Conservation (phyloP, 2,888 invertebrate species). For the Aphidius colemani region DNA sequence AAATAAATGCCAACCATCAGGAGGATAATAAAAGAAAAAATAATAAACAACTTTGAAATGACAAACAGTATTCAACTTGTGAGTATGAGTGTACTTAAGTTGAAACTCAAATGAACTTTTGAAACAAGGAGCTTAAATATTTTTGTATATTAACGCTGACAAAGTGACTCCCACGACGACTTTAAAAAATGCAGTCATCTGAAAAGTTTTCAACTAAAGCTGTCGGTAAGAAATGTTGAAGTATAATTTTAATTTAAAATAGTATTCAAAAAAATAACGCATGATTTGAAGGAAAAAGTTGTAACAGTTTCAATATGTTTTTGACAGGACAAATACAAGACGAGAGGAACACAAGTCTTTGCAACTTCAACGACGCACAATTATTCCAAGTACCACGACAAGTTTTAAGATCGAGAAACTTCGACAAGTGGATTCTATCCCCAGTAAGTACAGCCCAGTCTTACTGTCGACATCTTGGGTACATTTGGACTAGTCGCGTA, state of each 20-base stretch:
- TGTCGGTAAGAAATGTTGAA: neutral
- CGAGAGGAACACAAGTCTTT: no score
- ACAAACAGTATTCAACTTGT: no score
- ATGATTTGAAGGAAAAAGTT: neutral
- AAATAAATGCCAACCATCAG: neutral
- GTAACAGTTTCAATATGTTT: no score
- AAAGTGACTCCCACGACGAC: neutral
- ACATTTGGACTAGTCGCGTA: slow-evolving; percentile 1
- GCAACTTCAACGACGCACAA: slow-evolving; percentile 38
- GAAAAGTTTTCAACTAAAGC: neutral
- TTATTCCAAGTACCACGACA: slow-evolving; percentile 40
- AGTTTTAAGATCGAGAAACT: slow-evolving; percentile 38
- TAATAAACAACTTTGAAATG: slow-evolving; percentile 14
- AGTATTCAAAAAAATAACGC: neutral
- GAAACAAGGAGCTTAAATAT: neutral
- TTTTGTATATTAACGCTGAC: neutral
- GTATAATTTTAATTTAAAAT: neutral
- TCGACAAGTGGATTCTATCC: slow-evolving; percentile 7
- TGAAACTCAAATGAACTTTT: neutral
- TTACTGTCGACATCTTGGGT: neutral
- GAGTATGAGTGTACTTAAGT: no score
- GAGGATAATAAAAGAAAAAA: slow-evolving; percentile 20
- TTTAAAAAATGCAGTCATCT: neutral
- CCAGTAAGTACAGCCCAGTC: neutral
- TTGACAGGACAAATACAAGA: no score